Evolutionary conservation across 2,113 vertebrate species (phyloP).

Genomic region (Coreoperca whiteheadi): DNA sequence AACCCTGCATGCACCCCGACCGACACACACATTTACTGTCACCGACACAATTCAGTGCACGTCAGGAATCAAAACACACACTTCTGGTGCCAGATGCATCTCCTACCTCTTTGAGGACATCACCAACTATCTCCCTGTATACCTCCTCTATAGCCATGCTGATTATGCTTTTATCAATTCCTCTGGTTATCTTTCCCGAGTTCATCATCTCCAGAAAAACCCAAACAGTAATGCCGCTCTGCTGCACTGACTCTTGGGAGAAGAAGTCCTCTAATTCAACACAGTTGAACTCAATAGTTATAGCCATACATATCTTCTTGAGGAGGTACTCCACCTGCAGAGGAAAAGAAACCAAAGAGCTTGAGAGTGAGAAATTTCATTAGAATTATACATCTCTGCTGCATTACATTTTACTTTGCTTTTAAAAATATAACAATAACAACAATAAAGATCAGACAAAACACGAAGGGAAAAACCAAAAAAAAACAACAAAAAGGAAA

Average conservation of each 20-base stretch:
- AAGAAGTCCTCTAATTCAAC: slow-evolving; percentile 92
- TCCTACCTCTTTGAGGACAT: slow-evolving; percentile 94
- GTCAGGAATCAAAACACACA: not conserved
- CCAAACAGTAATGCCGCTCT: slow-evolving; percentile 91
- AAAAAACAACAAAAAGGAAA: too few relatives aligned
- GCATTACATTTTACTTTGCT: too few relatives aligned
- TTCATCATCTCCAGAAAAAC: slow-evolving; percentile 94
- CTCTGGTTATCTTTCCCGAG: slow-evolving; percentile 87
- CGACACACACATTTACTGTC: slow-evolving; percentile 13
- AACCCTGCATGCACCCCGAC: slow-evolving; percentile 85
- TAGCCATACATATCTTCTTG: slow-evolving; percentile 91
- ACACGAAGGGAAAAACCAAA: too few relatives aligned
- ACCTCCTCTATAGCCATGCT: slow-evolving; percentile 95
- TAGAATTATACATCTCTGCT: not conserved
- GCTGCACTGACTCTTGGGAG: slow-evolving; percentile 86
- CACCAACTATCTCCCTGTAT: slow-evolving; percentile 94
- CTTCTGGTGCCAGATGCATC: not conserved
- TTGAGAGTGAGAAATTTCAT: not conserved
- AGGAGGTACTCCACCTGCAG: slow-evolving; percentile 94
- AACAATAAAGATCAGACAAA: too few relatives aligned
- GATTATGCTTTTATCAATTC: slow-evolving; percentile 87
- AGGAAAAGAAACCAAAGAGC: not conserved
- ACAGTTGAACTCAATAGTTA: slow-evolving; percentile 90
- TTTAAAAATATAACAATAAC: too few relatives aligned
- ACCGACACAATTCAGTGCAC: slow-evolving; percentile 1